Percentiles rank a stretch among this genome's conserved stretches.
Conservation (phyloP, 1,140 invertebrate genomes). For the Zeugodacus cucurbitae region DNA sequence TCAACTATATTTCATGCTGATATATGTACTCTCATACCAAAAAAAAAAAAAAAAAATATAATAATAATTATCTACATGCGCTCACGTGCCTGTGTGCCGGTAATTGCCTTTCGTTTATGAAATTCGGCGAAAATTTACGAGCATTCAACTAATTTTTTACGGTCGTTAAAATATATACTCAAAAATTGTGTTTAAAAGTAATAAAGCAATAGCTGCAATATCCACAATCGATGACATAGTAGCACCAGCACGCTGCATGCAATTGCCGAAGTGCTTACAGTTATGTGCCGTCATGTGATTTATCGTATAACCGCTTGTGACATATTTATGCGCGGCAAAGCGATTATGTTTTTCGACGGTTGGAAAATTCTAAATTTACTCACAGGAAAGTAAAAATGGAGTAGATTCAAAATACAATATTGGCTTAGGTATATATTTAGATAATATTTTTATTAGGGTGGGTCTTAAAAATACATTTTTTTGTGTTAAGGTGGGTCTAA, state of each 20-base stretch:
- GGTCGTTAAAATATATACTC: not conserved
- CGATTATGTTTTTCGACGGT: not conserved
- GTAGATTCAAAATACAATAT: not conserved
- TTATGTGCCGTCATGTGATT: not conserved
- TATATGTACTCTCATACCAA: not conserved
- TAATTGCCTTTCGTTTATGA: slow-evolving; percentile 13
- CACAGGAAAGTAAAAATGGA: not conserved
- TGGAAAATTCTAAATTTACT: not conserved
- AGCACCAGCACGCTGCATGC: not conserved
- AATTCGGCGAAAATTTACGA: slow-evolving; percentile 17
- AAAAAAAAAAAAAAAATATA: no score
- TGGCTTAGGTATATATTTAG: not conserved
- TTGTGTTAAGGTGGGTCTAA: no score
- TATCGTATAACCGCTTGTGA: not conserved
- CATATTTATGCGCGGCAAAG: not conserved
- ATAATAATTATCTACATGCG: not conserved
- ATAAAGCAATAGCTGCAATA: not conserved
- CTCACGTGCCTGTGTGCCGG: not conserved
- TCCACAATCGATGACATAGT: not conserved
- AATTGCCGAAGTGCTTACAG: not conserved
- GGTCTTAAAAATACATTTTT: no score
- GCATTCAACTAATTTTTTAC: not conserved
- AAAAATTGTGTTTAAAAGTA: not conserved
- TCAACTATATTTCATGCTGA: not conserved
- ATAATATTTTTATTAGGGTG: not conserved